Evolutionary conservation across 1,140 invertebrate species (phyloP).

Genomic region (Chrysoperla carnea): DNA sequence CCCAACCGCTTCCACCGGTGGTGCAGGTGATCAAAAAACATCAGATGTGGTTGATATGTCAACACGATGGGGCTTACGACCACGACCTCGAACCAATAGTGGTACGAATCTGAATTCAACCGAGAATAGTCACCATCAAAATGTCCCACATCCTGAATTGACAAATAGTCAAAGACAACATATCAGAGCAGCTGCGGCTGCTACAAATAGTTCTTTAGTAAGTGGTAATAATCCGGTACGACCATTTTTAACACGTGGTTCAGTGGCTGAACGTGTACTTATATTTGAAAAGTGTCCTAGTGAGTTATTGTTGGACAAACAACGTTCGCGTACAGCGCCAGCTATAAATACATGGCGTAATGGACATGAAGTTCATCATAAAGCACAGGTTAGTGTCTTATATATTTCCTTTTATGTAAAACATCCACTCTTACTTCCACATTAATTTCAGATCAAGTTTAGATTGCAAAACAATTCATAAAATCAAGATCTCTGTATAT

Average conservation of each 20-base stretch:
- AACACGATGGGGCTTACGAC: conserved; percentile 22
- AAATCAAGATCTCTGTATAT: too few species aligned
- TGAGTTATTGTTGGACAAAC: conserved; percentile 50
- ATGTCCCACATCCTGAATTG: conserved; percentile 46
- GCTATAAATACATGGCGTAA: conserved; percentile 38
- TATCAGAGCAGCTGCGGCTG: conserved; percentile 25
- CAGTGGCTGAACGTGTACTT: conserved; percentile 77
- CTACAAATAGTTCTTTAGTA: conserved; percentile 16
- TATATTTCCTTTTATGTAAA: neutral
- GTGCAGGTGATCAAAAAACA: conserved; percentile 13
- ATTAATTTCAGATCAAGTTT: too few species aligned
- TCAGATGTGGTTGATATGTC: conserved; percentile 22
- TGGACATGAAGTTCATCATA: conserved; percentile 41
- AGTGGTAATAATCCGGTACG: conserved; percentile 41
- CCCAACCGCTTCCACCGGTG: conserved; percentile 8
- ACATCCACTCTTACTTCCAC: too few species aligned
- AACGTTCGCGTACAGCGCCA: conserved; percentile 27
- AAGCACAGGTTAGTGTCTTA: conserved; percentile 43
- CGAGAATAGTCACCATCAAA: conserved; percentile 2
- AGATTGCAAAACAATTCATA: too few species aligned
- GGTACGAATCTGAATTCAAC: conserved; percentile 10
- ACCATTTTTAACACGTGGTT: conserved; percentile 73
- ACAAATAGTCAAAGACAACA: conserved; percentile 45
- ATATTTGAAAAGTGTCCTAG: conserved; percentile 85
- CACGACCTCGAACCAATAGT: conserved; percentile 16